Evolutionary conservation across 2,113 vertebrate genomes (phyloP).

Genomic region (Megaceryle maxima): DNA sequence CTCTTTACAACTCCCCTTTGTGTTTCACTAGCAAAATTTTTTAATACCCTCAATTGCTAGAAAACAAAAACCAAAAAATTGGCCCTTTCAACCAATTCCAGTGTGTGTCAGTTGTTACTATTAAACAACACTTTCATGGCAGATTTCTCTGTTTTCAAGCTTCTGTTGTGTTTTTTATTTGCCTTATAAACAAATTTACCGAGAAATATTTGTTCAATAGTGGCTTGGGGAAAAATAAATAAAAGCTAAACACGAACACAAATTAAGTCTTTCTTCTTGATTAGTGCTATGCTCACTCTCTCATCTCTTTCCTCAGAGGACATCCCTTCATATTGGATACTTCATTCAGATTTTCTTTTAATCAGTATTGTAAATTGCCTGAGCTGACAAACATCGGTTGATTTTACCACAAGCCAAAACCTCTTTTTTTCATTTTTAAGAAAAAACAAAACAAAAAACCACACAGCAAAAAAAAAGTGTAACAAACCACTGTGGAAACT

Average conservation of each 20-base stretch:
- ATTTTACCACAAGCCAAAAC: neutral
- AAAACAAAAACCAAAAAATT: neutral
- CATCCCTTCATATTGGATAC: neutral
- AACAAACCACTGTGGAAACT: neutral
- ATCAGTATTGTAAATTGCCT: neutral
- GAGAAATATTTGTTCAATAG: neutral
- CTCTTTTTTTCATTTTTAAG: neutral
- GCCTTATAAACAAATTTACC: neutral
- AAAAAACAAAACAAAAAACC: neutral
- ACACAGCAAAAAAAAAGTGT: neutral
- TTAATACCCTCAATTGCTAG: neutral
- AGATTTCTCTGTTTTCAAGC: neutral
- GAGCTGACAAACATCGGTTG: neutral
- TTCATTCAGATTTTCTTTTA: neutral
- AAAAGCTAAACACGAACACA: neutral
- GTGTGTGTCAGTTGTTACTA: neutral
- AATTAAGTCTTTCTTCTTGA: neutral
- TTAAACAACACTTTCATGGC: neutral
- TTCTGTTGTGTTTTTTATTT: too few relatives aligned
- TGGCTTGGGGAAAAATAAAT: neutral
- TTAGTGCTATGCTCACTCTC: neutral
- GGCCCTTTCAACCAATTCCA: neutral
- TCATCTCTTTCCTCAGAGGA: neutral
- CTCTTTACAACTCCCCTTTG: neutral
- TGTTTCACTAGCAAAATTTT: neutral